These are phyloP conservation scores for Apodemia mormo DNA, from an alignment of 2,888 invertebrate genomes.

Conservation along the genomic window DNA sequence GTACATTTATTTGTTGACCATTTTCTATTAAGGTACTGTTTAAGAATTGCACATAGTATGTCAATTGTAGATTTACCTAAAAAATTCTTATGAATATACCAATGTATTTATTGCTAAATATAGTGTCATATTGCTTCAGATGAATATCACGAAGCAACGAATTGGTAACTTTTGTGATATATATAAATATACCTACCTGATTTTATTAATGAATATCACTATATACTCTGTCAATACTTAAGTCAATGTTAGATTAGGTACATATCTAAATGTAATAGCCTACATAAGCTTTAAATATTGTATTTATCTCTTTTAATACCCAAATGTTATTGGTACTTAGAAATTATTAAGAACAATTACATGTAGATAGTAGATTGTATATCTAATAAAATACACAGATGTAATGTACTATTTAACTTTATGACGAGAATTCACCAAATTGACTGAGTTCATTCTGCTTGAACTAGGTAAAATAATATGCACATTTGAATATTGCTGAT, in stretches of 20 bases:
- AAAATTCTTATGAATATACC: slow-evolving; percentile 43
- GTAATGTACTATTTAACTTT: background rate
- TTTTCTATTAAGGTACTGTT: slow-evolving; percentile 29
- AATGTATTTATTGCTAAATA: slow-evolving; percentile 28
- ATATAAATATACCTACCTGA: slow-evolving; percentile 34
- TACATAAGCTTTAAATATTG: slow-evolving; percentile 38
- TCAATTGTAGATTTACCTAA: slow-evolving; percentile 45
- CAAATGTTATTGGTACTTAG: slow-evolving; percentile 11
- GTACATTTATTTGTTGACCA: slow-evolving; percentile 24
- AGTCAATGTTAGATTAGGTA: slow-evolving; percentile 35
- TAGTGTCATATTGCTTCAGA: slow-evolving; percentile 36
- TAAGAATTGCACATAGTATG: slow-evolving; percentile 42
- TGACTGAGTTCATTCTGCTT: slow-evolving; percentile 16
- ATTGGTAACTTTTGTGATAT: slow-evolving; percentile 46
- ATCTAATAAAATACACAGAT: background rate
- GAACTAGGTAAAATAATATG: slow-evolving; percentile 1
- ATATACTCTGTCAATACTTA: slow-evolving; percentile 29
- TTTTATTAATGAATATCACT: slow-evolving; percentile 26
- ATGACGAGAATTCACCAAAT: background rate
- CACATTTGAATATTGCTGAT: background rate
- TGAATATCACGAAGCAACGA: slow-evolving; percentile 41
- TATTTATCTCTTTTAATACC: slow-evolving; percentile 22
- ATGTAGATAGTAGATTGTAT: background rate
- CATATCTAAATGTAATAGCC: slow-evolving; percentile 33
- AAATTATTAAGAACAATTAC: background rate